Base-by-base conservation (phyloP, 2,888 invertebrate genomes). In the Punctoribates punctum region DNA sequence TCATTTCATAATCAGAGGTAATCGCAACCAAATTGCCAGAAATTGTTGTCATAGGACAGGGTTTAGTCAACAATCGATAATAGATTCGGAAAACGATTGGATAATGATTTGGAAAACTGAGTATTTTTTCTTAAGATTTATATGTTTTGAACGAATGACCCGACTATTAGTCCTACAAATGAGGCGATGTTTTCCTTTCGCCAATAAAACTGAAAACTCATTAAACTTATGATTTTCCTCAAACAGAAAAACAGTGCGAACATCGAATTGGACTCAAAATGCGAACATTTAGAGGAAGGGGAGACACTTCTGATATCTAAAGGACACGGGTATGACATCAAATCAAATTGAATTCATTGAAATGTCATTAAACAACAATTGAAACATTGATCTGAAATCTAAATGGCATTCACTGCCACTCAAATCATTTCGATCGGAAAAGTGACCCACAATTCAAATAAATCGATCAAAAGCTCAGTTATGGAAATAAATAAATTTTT, bases 1-100 rank as follows among this genome's bases (percentile, higher is more conserved):
- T n/a, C n/a, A n/a, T n/a, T n/a, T n/a, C n/a, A n/a, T n/a, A n/a
- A n/a, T n/a, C n/a, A n/a, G n/a, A n/a, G n/a, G n/a, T 9, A 42
- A 42, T 42, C 42, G 42, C 13, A 42, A 42, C 15, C 84, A 85
- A 74, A 82, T 81, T 73, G 84, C 84, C 3, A 73, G 67, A 48
- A 75, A 76, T 48, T 75, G 77, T 77, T 46, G 60, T 46, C 27
- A 27, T 5, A 42, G 42, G 42, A 42, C 42, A 42, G 42, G 42
- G 42, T 42, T 42, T 42, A 13, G 13, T 42, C 9, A 13, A 9
- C 42, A 42, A 42, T 42, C 1, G 42, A 42, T 42, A 42, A 9
- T 42, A 42, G 42, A 42, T 42, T 42, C 11, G 8, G 9, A 42
- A 42, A 13, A 42, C 11, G 42, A 42, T 42, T 42, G 42, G 42